Percentiles rank a stretch among this genome's conserved stretches.
These are phyloP conservation scores for Solenopsis fugax DNA, from an alignment of 1,140 invertebrate species.

Conservation along the genomic window DNA sequence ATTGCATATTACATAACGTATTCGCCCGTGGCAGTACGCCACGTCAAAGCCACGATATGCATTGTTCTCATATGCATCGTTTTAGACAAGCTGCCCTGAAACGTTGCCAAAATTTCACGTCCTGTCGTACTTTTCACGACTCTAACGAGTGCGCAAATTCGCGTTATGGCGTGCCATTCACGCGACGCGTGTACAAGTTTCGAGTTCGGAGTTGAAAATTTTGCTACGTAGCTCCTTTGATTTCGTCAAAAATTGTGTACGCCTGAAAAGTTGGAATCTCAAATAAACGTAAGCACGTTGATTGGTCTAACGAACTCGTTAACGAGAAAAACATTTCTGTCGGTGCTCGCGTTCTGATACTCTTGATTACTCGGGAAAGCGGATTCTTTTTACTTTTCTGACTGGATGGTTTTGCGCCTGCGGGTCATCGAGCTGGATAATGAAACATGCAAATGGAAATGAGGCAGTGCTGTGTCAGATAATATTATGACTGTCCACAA, in stretches of 20 bases:
- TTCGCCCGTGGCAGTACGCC: constrained; percentile 50
- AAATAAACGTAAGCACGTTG: constrained; percentile 62
- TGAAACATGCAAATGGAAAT: constrained; percentile 81
- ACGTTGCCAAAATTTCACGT: constrained; percentile 60
- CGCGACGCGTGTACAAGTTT: constrained; percentile 41
- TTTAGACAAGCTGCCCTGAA: constrained; percentile 55
- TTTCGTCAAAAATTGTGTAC: constrained; percentile 58
- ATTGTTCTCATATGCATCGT: constrained; percentile 65
- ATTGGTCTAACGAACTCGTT: constrained; percentile 71
- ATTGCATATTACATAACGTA: constrained; percentile 58
- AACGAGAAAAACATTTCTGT: constrained; percentile 65
- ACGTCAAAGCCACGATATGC: constrained; percentile 56
- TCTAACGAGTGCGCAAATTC: constrained; percentile 56
- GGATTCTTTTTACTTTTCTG: constrained; percentile 71
- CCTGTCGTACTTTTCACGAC: constrained; percentile 59
- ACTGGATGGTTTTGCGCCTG: constrained; percentile 65
- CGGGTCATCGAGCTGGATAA: constrained; percentile 78
- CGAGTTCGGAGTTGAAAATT: constrained; percentile 33
- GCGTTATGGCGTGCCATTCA: constrained; percentile 25
- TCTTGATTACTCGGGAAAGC: constrained; percentile 68
- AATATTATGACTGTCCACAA: constrained; percentile 80
- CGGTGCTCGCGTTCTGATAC: constrained; percentile 59
- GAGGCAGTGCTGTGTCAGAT: constrained; percentile 79
- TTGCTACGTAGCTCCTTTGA: constrained; percentile 43
- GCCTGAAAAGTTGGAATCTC: constrained; percentile 54